phyloP scores from a whole-genome alignment of 2,888 invertebrate species.

The Heliconius sara region DNA sequence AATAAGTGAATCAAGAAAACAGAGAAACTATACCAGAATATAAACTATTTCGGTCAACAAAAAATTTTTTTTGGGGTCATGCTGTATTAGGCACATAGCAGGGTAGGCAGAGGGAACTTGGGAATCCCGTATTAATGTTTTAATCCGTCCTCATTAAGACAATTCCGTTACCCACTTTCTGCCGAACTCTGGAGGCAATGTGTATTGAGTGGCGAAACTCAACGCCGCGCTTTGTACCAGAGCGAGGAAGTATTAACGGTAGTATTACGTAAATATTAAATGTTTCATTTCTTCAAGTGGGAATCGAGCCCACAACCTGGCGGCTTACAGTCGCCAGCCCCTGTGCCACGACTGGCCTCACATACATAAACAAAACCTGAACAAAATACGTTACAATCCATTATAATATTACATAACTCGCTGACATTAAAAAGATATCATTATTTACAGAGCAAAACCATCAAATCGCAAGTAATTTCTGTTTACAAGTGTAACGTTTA shows the following conservation, averaged over 20 bases:
- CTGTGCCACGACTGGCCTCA: too few species aligned
- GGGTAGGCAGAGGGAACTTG: neutral
- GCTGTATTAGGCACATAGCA: too few species aligned
- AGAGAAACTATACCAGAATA: too few species aligned
- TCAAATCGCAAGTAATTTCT: conserved; percentile 4
- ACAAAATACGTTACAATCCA: neutral
- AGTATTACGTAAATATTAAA: neutral
- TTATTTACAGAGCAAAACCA: neutral
- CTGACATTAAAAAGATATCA: neutral
- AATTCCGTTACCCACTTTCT: too few species aligned
- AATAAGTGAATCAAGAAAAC: too few species aligned
- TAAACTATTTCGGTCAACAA: too few species aligned
- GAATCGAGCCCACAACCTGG: neutral
- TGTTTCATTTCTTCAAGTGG: neutral
- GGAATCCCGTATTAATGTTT: neutral
- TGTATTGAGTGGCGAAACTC: neutral
- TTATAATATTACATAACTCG: neutral
- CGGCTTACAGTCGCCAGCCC: neutral
- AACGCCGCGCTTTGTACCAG: neutral
- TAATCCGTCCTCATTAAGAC: neutral
- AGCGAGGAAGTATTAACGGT: neutral
- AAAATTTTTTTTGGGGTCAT: too few species aligned
- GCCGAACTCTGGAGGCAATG: neutral
- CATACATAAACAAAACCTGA: too few species aligned
- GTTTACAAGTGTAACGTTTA: conserved; percentile 16